Base-by-base conservation (phyloP, 2,113 vertebrate genomes). In the Anguilla rostrata region DNA sequence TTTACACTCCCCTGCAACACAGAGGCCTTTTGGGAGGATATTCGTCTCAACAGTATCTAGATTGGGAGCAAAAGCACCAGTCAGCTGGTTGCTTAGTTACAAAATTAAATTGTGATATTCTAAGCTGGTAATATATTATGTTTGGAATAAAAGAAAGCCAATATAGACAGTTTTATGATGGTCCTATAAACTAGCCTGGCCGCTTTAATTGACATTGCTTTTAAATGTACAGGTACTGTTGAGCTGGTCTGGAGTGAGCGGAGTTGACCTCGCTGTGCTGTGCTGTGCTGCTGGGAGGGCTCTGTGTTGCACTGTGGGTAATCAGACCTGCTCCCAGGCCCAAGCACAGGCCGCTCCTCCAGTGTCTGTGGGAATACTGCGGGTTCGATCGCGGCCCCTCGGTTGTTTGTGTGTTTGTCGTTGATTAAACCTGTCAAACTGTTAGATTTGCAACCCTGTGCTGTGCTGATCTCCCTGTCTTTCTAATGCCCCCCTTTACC, bases 341-440 rank as follows among this genome's bases (percentile, higher is more conserved):
- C 18, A 66, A 20, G 60, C 5, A 26, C 20, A 66, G 9, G 0
- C 8, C 8, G 2, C 5, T 66, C 60, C 60, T 22, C 18, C 60
- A 66, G 22, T 8, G 26, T 4, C 8, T n/a, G 39, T 8, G 39
- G 15, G 83, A 66, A 66, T 66, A 66, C 8, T 66, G 60, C 26
- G 60, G 60, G 26, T 66, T 6, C 4, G 60, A 66, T 0, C 22
- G 60, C 60, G 2, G 71, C 1, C 1, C 18, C 60, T 63, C 29
- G 29, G 15, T 15, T 66, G 1, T 40, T 41, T 39, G 49, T 92
- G 85, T 91, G 84, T 91, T 26, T 7, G 9, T 7, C 56, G 71
- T 75, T 75, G 71, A 75, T 75, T 34, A 34, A 46, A 46, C 4
- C 71, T 75, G 11, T 75, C n/a, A 11, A 29, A 12, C 11, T 14